Conservation (phyloP, 2,113 vertebrate species). For the Leiothrix lutea region DNA sequence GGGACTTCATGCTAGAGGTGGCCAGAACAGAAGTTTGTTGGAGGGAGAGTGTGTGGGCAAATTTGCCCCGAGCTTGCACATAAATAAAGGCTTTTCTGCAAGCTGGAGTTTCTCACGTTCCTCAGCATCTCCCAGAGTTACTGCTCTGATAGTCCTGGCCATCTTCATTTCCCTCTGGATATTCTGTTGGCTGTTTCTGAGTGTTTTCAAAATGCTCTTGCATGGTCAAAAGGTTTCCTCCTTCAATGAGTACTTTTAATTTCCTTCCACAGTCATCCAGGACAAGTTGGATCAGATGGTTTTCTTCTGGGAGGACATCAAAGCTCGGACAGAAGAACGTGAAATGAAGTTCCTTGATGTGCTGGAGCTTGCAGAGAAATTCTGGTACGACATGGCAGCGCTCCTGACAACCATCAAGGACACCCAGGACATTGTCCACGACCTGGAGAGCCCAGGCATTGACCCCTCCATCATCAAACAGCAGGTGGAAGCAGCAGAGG, state of each 20-base stretch:
- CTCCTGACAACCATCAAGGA: constrained; percentile 93
- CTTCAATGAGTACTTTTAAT: not conserved
- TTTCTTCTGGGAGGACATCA: constrained; percentile 98
- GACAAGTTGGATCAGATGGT: constrained; percentile 91
- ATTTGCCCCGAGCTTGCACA: not conserved
- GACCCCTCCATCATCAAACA: constrained; percentile 99
- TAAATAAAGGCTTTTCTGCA: constrained; percentile 1
- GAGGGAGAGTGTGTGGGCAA: not conserved
- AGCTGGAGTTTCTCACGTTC: not conserved
- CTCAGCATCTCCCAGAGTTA: not conserved
- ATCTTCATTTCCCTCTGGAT: not conserved
- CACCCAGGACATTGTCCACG: constrained; percentile 93
- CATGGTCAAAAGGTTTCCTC: not conserved
- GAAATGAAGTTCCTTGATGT: constrained; percentile 96
- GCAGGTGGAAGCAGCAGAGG: constrained; percentile 96
- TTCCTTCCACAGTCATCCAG: constrained; percentile 81
- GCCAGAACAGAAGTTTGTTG: constrained; percentile 13
- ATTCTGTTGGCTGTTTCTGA: not conserved
- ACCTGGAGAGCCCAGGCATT: constrained; percentile 96
- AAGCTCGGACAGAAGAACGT: constrained; percentile 88
- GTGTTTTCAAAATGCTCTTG: not conserved
- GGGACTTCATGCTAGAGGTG: constrained; percentile 34
- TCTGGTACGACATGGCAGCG: constrained; percentile 96
- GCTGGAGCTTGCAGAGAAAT: constrained; percentile 93
- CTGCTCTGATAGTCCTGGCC: not conserved